Evolutionary conservation across 1,140 invertebrate species (phyloP).

Genomic region (Cotesia chilonis): DNA sequence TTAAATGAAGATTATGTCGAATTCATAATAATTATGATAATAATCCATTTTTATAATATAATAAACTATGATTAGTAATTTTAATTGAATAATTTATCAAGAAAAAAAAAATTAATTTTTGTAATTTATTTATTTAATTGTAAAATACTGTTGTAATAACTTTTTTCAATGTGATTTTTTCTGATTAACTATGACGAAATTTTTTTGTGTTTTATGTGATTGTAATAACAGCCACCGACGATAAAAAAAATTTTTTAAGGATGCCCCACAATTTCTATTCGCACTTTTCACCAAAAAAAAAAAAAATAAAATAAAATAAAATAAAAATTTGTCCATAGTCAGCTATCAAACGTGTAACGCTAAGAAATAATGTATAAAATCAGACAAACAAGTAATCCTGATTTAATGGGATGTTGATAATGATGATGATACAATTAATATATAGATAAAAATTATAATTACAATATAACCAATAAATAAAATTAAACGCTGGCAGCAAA

Average conservation of each 20-base stretch:
- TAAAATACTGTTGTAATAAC: background rate
- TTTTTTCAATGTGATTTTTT: conserved; percentile 12
- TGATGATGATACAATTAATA: background rate
- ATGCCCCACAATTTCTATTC: conserved; percentile 13
- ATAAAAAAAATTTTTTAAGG: conserved; percentile 31
- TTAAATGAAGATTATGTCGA: conserved; percentile 24
- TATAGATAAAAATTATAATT: conserved; percentile 21
- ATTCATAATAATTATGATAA: background rate
- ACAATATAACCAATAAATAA: conserved; percentile 13
- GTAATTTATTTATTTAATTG: conserved; percentile 16
- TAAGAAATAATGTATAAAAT: background rate
- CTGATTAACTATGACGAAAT: conserved; percentile 19
- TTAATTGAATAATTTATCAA: background rate
- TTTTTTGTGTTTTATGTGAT: conserved; percentile 20
- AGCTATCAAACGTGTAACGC: conserved; percentile 1
- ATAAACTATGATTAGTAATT: background rate
- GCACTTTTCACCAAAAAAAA: conserved; percentile 18
- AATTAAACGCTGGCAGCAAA: conserved; percentile 19
- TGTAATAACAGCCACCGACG: conserved; percentile 23
- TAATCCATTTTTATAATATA: conserved; percentile 1
- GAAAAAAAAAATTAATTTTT: conserved; percentile 38
- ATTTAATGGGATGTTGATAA: background rate
- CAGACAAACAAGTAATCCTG: background rate
- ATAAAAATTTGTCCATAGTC: conserved; percentile 11
- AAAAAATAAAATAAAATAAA: no score